phyloP scores from a whole-genome alignment of 2,888 invertebrate genomes.

The Herminia tarsipennalis region DNA sequence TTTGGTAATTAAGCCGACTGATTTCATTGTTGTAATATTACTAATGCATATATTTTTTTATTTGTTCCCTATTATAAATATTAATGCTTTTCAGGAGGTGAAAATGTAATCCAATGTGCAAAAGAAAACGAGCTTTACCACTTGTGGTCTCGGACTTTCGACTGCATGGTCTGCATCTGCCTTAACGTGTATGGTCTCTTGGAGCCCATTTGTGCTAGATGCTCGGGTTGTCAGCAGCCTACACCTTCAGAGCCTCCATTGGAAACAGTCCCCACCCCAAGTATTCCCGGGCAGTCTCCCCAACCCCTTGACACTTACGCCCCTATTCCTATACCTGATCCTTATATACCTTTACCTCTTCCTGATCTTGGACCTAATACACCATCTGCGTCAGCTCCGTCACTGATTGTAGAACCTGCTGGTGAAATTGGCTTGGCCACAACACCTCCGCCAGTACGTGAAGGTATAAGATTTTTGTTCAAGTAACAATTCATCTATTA shows the following conservation, averaged over 20 bases:
- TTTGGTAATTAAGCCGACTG: too few relatives aligned
- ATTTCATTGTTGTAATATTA: too few relatives aligned
- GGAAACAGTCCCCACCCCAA: constrained; percentile 2
- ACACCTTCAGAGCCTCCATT: constrained; percentile 11
- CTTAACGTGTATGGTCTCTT: constrained; percentile 49
- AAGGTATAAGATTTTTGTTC: constrained; percentile 4
- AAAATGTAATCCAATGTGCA: constrained; percentile 48
- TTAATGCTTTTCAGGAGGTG: constrained; percentile 49
- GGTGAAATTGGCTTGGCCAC: neutral
- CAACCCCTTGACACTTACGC: constrained; percentile 27
- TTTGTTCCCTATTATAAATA: neutral
- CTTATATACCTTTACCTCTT: constrained; percentile 2
- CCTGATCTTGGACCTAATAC: neutral
- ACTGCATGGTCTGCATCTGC: constrained; percentile 69
- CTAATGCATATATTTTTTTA: too few relatives aligned
- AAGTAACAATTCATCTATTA: too few relatives aligned
- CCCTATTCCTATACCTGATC: constrained; percentile 16
- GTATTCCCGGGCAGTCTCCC: constrained; percentile 17
- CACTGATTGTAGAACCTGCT: constrained; percentile 1
- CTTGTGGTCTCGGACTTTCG: constrained; percentile 45
- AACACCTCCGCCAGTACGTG: neutral
- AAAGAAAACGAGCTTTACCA: constrained; percentile 62
- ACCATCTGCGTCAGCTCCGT: constrained; percentile 1
- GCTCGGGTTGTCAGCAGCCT: constrained; percentile 48
- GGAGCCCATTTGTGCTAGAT: constrained; percentile 61